A percentile compares a stretch with the other conserved stretches of the same genome.
These are phyloP conservation scores for Baronia brevicornis DNA, from an alignment of 2,888 invertebrate species.

Conservation along the genomic window DNA sequence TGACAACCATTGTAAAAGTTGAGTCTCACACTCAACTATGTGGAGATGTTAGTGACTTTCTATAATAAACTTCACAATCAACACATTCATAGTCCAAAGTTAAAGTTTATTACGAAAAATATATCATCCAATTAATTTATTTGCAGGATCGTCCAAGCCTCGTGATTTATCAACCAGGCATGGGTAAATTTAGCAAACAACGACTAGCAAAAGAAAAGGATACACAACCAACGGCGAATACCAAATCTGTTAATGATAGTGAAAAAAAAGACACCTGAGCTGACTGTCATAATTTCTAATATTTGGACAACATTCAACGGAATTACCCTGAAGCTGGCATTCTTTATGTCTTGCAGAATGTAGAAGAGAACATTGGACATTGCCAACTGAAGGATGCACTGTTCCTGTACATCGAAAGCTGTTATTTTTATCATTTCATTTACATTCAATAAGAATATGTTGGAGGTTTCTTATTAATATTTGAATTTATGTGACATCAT, in stretches of 20 bases:
- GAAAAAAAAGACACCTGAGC: constrained; percentile 73
- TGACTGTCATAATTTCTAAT: constrained; percentile 38
- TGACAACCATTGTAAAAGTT: too few relatives aligned
- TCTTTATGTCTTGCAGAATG: constrained; percentile 50
- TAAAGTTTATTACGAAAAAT: too few relatives aligned
- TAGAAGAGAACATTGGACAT: constrained; percentile 51
- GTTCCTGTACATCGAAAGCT: constrained; percentile 50
- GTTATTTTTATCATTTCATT: constrained; percentile 53
- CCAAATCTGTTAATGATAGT: constrained; percentile 55
- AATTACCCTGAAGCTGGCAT: constrained; percentile 65
- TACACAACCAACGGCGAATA: constrained; percentile 28
- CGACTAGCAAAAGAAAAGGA: constrained; percentile 71
- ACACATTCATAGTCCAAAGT: too few relatives aligned
- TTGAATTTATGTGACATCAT: constrained; percentile 47
- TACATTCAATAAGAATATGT: constrained; percentile 48
- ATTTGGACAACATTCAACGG: constrained; percentile 71
- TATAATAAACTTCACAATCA: too few relatives aligned
- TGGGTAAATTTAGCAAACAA: constrained; percentile 85
- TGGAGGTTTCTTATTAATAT: constrained; percentile 37
- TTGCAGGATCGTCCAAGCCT: constrained; percentile 89
- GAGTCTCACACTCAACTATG: too few relatives aligned
- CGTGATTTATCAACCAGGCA: constrained; percentile 92
- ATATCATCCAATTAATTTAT: constrained; percentile 2
- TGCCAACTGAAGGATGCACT: constrained; percentile 59
- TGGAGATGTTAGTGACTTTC: too few relatives aligned